Evolutionary conservation across 2,113 vertebrate genomes (phyloP), one percentile per base, ranked within the genome.

Genomic region (Petroica traversi): DNA sequence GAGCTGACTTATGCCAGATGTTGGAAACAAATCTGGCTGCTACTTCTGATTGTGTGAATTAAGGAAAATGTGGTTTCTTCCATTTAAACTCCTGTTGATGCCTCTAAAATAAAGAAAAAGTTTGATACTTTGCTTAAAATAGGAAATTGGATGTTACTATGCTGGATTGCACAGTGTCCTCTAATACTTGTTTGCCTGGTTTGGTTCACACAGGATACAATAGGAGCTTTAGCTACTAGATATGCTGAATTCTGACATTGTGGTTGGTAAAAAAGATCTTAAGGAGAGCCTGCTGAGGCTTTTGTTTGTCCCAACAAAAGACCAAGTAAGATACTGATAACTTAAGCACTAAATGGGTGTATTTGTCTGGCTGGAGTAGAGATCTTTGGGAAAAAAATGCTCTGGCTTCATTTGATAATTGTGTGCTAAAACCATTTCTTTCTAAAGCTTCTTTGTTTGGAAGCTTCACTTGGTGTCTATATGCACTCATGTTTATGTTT

Each of bases 191-290:
- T 67, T 71, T 26, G 25, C 14, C 1, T 46, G 9, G 67, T 89
- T 67, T 20, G 49, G 2, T 25, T 74, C 20, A 8, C 8, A 11
- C 7, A 77, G 8, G 26, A 1, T 58, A 14, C 6, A 26, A 4
- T 24, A 54, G 71, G 34, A 88, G 12, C 57, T 88, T 78, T 24
- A 78, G 24, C 11, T 75, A 1, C 3, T 4, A 33, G 46, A 22
- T 0, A 0, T 19, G 6, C 33, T 71, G 52, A 79, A 41, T 91
- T 87, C 72, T 34, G 34, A 2, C 2, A 2, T 0, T 40, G 25
- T 28, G 26, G 23, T 34, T 33, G 26, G 16, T 85, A 11, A 6
- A 28, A 19, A 24, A 34, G 5, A 20, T 31, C 3, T 40, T 29
- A 31, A 64, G 36, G n/a, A 61, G 75, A 86, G 7, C 9, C 9